Conservation (phyloP, 2,113 vertebrate species). For the Mystacornis crossleyi region DNA sequence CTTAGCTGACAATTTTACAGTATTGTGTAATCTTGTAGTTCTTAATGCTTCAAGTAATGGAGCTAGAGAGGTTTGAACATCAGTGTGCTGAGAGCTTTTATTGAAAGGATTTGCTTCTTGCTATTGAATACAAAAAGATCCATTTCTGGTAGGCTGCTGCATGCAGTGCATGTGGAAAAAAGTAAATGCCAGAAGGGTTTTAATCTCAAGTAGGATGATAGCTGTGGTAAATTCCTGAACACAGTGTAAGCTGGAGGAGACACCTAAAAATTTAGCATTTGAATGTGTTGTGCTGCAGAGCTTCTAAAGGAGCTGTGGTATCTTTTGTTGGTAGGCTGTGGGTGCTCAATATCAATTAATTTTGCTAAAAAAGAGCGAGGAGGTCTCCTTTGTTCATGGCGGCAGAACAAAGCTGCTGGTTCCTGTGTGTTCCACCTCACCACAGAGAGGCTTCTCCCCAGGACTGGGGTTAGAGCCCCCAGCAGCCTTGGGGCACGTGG, state of each 20-base stretch:
- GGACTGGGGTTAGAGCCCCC: accelerated
- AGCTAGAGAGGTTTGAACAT: neutral
- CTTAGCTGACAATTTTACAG: neutral
- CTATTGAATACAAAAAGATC: neutral
- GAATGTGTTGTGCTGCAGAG: neutral
- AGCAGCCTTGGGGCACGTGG: accelerated
- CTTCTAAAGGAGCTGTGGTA: neutral
- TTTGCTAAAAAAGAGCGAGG: neutral
- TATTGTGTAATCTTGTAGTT: neutral
- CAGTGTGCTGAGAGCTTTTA: neutral
- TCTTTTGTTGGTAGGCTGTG: neutral
- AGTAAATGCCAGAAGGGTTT: neutral
- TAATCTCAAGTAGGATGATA: neutral
- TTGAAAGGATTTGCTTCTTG: slow-evolving; percentile 10
- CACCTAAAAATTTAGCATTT: neutral
- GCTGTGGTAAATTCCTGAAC: neutral
- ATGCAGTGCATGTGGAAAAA: neutral
- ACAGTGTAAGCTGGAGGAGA: neutral
- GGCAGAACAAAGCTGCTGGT: neutral
- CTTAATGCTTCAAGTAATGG: neutral
- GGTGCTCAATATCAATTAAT: neutral
- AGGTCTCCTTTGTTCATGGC: neutral
- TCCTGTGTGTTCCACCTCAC: neutral
- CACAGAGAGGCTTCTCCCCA: neutral
- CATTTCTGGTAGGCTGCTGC: neutral